Evolutionary conservation across 2,888 invertebrate genomes (phyloP).

Genomic region (Pandemis corylana): DNA sequence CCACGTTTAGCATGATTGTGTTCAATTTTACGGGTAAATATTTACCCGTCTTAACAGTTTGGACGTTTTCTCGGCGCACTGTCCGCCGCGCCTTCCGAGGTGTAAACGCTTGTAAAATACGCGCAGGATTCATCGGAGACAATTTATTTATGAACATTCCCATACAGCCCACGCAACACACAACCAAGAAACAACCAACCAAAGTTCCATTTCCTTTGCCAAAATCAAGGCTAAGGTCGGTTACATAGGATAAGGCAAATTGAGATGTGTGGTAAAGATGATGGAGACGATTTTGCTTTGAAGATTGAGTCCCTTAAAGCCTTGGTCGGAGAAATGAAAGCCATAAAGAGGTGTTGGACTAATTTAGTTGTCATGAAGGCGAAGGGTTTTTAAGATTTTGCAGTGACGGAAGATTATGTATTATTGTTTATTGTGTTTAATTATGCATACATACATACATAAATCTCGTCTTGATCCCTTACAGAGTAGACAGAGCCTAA

Average conservation of each 20-base stretch:
- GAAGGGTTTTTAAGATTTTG: slow-evolving; percentile 30
- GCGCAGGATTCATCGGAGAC: slow-evolving; percentile 41
- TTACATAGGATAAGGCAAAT: background rate
- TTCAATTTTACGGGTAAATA: no score
- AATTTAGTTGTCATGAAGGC: slow-evolving; percentile 39
- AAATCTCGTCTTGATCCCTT: no score
- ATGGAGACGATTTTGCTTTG: slow-evolving; percentile 5
- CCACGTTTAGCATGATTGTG: no score
- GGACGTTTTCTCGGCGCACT: slow-evolving; percentile 8
- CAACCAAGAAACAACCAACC: background rate
- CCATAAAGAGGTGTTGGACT: slow-evolving; percentile 41
- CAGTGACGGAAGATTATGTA: slow-evolving; percentile 32
- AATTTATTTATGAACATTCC: slow-evolving; percentile 39
- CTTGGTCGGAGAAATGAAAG: slow-evolving; percentile 33
- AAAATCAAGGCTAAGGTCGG: background rate
- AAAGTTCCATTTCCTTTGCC: slow-evolving; percentile 1
- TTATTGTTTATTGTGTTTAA: slow-evolving; percentile 31
- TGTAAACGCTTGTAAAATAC: slow-evolving; percentile 43
- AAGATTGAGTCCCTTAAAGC: slow-evolving; percentile 4
- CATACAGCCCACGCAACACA: background rate
- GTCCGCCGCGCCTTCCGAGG: slow-evolving; percentile 25
- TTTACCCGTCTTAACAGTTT: background rate
- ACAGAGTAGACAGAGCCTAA: no score
- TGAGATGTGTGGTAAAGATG: background rate
- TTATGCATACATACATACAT: no score